Base-by-base conservation (phyloP, 1,140 invertebrate genomes). In the Andrena cerasifolii region DNA sequence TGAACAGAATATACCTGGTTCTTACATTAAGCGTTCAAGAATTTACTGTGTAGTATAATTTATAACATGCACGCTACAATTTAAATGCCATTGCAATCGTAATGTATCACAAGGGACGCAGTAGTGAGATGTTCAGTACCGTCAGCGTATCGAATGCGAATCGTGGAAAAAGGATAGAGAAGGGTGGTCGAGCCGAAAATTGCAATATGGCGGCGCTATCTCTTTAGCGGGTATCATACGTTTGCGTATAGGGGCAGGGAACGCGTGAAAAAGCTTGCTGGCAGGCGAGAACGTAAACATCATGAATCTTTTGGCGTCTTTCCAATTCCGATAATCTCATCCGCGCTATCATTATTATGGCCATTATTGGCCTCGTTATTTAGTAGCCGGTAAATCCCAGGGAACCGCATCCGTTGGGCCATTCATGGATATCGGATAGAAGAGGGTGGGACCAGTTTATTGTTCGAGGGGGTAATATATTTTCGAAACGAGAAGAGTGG, bases 311-410 rank as follows among this genome's bases (percentile, higher is more conserved):
- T 86, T 90, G 90, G 89, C 89, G 70, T 80, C 82, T 87, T 87
- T 90, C 89, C 90, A 91, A 89, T 90, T 90, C 90, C 89, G 88
- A 89, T 90, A 91, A 91, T 90, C 88, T 89, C 83, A 72, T 84
- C 84, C 80, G 82, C 73, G 81, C 80, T 83, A 87, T 87, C 86
- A 89, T 89, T 88, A 89, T 90, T 90, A 89, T 85, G 82, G 75
- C 89, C 88, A 87, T 89, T 89, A 90, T 90, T 78, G 76, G 87
- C 74, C 84, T 85, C 83, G 84, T 91, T 91, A 91, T 89, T 91
- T 88, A 90, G 80, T 84, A 82, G 84, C 54, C 82, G 77, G 76
- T 85, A 89, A 89, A 90, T 90, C 85, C 85, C 73, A 80, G 85
- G 78, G 75, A 86, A 89, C 84, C 87, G 80, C 85, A 82, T 70